Evolutionary conservation across 2,888 invertebrate species (phyloP), one percentile per base, ranked within the genome.

Genomic region (Campopleginae sp.): DNA sequence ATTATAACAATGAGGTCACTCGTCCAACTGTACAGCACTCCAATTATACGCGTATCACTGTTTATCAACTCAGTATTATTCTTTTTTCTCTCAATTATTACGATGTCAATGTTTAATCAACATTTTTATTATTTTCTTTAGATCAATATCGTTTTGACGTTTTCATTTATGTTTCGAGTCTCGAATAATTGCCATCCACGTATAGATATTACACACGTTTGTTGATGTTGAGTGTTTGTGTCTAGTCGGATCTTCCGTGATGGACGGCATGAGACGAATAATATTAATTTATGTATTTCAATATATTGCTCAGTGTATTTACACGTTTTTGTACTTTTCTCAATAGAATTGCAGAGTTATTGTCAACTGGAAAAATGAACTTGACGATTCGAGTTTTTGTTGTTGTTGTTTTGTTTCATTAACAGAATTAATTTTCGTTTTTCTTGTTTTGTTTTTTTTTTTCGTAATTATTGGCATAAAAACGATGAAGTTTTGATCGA

Each of bases 211-310:
- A 76, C 74, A 85, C 54, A 76, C 42, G 79, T 76, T 65, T 63
- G 72, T 85, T 65, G 66, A 78, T 85, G 85, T 85, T 85, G 44
- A 61, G 65, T 85, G 82, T 82, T 48, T 76, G 70, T 75, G 58
- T 58, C 74, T 84, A 76, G 48, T 74, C 77, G 66, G 51, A 81
- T 68, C 42, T 66, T 58, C 72, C 31, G 31, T 61, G 84, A 51
- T 80, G 48, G 42, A 66, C 63, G 80, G 82, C 83, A 83, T 83
- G 85, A 80, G 65, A 77, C 72, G 19, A 65, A 63, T 70, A 75
- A 75, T 31, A 76, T 31, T 51, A 33, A 33, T 33, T 38, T 19
- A 38, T 65, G 38, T 19, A 33, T 10, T n/a, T 38, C 38, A 23
- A 65, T 72, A 68, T 58, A 72, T 48, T 63, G 61, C 23, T 63